These are phyloP conservation scores for Spodoptera frugiperda DNA, from an alignment of 1,140 invertebrate species.

Conservation along the genomic window DNA sequence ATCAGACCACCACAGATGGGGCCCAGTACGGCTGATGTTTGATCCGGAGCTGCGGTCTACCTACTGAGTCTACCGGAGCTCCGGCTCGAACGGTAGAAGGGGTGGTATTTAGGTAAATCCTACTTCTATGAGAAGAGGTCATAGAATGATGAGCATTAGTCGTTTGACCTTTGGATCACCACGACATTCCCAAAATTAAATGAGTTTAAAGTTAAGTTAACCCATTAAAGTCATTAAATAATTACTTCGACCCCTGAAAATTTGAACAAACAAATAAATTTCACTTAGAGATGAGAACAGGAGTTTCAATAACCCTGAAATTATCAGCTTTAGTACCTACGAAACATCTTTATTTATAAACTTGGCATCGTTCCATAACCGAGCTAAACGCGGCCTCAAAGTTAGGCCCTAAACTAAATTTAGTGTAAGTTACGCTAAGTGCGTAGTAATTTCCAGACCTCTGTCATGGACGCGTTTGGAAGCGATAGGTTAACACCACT, in stretches of 20 bases:
- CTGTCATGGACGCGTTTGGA: conserved; percentile 20
- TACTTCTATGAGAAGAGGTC: no score
- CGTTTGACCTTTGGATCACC: no score
- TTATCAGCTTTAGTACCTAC: neutral
- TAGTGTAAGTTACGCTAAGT: conserved; percentile 38
- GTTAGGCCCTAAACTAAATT: conserved; percentile 39
- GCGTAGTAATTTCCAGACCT: conserved; percentile 44
- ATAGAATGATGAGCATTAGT: no score
- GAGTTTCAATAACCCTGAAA: conserved; percentile 13
- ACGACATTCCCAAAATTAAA: no score
- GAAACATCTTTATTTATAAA: conserved; percentile 40
- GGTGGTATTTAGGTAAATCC: no score
- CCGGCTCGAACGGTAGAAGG: no score
- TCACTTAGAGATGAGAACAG: conserved; percentile 1
- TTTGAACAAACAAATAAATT: conserved; percentile 10
- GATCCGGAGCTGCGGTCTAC: no score
- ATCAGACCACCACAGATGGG: no score
- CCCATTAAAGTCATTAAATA: neutral
- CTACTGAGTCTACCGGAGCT: no score
- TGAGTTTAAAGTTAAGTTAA: no score
- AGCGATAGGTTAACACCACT: neutral
- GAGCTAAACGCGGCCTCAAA: neutral
- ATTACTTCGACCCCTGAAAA: neutral
- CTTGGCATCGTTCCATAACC: conserved; percentile 36
- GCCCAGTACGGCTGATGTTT: no score